Percentiles rank a stretch among this genome's conserved stretches.
Evolutionary conservation across 2,113 vertebrate genomes (phyloP).

Genomic region (Anolis sagrei): DNA sequence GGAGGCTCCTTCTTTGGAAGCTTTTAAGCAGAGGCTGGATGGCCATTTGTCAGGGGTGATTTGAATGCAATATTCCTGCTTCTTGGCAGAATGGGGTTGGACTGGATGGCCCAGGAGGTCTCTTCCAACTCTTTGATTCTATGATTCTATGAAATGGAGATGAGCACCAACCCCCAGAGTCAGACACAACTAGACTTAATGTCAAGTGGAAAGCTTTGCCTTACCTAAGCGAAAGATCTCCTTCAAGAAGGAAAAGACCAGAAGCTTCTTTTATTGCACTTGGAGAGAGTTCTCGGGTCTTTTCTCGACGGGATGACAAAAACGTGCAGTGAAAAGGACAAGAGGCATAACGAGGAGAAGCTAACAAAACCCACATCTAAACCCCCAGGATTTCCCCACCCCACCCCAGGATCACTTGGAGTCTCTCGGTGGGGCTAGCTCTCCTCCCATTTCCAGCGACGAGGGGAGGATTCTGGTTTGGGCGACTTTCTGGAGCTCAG

Average conservation of each 20-base stretch:
- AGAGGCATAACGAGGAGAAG: neutral
- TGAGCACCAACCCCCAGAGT: no score
- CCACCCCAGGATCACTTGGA: neutral
- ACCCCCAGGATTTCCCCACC: neutral
- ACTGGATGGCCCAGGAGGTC: no score
- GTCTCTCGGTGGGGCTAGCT: conserved; percentile 45
- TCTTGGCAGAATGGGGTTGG: no score
- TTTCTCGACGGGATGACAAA: conserved; percentile 10
- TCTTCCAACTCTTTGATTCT: no score
- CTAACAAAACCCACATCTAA: neutral
- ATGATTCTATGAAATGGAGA: no score
- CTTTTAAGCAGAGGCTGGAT: no score
- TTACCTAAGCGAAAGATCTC: neutral
- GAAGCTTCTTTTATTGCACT: conserved; percentile 61
- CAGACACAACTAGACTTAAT: no score
- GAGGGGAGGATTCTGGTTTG: conserved; percentile 59
- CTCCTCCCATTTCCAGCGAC: conserved; percentile 60
- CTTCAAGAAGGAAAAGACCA: neutral
- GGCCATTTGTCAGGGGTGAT: no score
- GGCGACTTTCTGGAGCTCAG: conserved; percentile 70
- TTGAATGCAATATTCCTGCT: no score
- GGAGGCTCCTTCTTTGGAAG: no score
- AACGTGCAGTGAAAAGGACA: conserved; percentile 6
- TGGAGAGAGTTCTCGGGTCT: conserved; percentile 28
- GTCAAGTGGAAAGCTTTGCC: no score